These are phyloP conservation scores for Noctilio leporinus DNA, from an alignment of 2,113 vertebrate genomes.

Conservation along the genomic window DNA sequence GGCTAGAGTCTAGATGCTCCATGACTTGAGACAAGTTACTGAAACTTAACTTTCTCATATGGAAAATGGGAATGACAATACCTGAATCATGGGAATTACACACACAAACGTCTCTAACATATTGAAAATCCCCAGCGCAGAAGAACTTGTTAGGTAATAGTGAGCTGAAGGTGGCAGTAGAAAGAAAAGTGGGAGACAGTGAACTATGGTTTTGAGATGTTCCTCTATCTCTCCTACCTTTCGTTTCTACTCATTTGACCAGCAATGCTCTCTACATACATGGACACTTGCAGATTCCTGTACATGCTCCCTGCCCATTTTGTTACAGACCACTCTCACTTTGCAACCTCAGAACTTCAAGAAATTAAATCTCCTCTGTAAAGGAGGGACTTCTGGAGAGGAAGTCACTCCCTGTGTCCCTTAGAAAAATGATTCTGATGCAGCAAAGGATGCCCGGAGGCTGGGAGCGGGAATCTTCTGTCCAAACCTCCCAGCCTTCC, in stretches of 20 bases:
- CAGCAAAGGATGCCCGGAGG: rapidly evolving
- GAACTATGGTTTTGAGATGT: background rate
- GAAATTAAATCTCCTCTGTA: background rate
- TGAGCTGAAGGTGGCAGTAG: background rate
- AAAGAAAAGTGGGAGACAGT: background rate
- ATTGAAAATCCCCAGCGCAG: rapidly evolving
- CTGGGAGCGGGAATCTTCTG: background rate
- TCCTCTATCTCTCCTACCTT: too few species aligned
- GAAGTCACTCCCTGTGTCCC: background rate
- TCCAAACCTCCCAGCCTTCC: background rate
- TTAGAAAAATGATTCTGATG: background rate
- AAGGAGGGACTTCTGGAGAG: background rate
- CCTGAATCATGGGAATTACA: background rate
- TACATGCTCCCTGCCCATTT: background rate
- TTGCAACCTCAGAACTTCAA: background rate
- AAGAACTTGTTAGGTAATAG: background rate
- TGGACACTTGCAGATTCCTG: too few species aligned
- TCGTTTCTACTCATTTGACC: background rate
- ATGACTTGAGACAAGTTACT: background rate
- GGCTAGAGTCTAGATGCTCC: background rate
- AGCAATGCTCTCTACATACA: rapidly evolving
- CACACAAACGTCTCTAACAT: rapidly evolving
- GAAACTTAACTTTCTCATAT: background rate
- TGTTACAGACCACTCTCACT: background rate
- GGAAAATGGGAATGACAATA: background rate